phyloP scores from a whole-genome alignment of 2,888 invertebrate species.

The Drosophila paramelanica region DNA sequence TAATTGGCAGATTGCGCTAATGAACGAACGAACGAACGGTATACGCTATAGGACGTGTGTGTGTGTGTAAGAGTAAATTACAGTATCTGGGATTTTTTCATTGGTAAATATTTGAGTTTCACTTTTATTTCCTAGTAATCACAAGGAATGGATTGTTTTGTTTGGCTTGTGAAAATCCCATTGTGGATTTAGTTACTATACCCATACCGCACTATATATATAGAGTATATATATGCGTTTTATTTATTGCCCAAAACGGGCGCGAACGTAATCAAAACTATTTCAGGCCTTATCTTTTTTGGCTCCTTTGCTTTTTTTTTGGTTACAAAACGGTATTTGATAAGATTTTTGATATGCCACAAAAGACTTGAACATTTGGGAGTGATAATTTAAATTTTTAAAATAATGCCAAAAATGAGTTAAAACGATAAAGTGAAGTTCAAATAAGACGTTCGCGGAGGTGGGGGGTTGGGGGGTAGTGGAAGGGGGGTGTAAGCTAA shows the following conservation, averaged over 20 bases:
- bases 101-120: slow-evolving; percentile 31
- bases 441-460: background rate
- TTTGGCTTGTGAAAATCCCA: slow-evolving; percentile 18
- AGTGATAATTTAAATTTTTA: slow-evolving; percentile 72
- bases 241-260: slow-evolving; percentile 33
- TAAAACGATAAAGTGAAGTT: slow-evolving; percentile 28
- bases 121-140: slow-evolving; percentile 37
- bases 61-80: slow-evolving; percentile 8
- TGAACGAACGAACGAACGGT: slow-evolving; percentile 1
- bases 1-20: slow-evolving; percentile 20
- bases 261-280: slow-evolving; percentile 67
- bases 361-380: slow-evolving; percentile 28
- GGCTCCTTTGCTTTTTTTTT: slow-evolving; percentile 38
- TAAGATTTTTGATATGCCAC: slow-evolving; percentile 68
- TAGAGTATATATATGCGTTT: slow-evolving; percentile 16
- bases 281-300: slow-evolving; percentile 61
- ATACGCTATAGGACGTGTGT: too few relatives aligned
- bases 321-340: slow-evolving; percentile 70
- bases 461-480: too few relatives aligned
- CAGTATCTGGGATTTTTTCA: slow-evolving; percentile 48
- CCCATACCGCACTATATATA: slow-evolving; percentile 1
- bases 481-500: too few relatives aligned
- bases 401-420: slow-evolving; percentile 56
- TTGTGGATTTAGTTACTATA: slow-evolving; percentile 15
- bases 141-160: slow-evolving; percentile 34